Evolutionary conservation across 2,113 vertebrate genomes (phyloP).

Genomic region (Tachysurus vachellii): DNA sequence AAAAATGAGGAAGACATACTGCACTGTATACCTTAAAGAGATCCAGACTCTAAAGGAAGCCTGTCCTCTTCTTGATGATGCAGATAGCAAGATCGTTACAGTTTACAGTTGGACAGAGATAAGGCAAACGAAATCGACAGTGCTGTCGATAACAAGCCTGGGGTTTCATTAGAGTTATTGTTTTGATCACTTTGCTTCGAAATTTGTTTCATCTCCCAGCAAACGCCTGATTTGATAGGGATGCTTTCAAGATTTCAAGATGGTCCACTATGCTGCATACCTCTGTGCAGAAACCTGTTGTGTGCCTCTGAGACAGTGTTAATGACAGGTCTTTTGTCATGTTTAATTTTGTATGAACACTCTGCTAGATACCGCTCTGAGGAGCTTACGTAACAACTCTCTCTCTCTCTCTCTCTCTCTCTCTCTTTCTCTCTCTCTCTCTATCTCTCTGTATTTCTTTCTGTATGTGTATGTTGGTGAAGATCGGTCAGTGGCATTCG

Average conservation of each 20-base stretch:
- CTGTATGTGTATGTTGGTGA: conserved; percentile 44
- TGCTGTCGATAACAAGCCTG: conserved; percentile 39
- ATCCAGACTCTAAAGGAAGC: background rate
- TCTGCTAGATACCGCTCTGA: conserved; percentile 23
- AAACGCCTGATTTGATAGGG: conserved; percentile 54
- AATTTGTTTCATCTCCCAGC: conserved; percentile 69
- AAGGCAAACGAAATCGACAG: background rate
- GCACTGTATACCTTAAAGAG: background rate
- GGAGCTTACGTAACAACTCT: conserved; percentile 34
- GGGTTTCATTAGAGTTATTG: conserved; percentile 69
- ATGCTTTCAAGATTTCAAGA: conserved; percentile 58
- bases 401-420: background rate
- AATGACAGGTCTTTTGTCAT: conserved; percentile 40
- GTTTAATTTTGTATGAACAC: conserved; percentile 30
- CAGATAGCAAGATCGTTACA: background rate
- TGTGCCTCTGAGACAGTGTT: conserved; percentile 3
- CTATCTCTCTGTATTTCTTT: background rate
- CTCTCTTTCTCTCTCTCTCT: conserved; percentile 4
- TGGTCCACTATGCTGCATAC: conserved; percentile 42
- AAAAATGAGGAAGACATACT: background rate
- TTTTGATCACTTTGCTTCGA: conserved; percentile 49
- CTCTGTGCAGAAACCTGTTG: conserved; percentile 29
- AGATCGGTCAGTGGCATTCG: conserved; percentile 98
- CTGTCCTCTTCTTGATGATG: background rate
- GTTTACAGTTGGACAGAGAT: background rate